These are phyloP conservation scores for Colossoma macropomum DNA, from an alignment of 2,113 vertebrate species.

Conservation along the genomic window DNA sequence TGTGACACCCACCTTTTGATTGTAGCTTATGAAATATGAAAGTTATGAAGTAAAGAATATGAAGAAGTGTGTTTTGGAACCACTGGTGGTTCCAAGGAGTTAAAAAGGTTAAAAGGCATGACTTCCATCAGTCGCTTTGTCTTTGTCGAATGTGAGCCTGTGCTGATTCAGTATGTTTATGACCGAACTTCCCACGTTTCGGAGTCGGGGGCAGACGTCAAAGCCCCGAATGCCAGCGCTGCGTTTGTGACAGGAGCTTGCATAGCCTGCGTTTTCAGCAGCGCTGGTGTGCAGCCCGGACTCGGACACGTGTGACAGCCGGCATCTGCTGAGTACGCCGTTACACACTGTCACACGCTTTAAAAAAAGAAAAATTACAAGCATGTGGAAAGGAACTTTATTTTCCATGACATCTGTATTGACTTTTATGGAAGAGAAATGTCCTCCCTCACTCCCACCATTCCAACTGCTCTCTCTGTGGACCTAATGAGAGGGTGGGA, in stretches of 20 bases:
- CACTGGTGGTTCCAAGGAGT: too few species aligned
- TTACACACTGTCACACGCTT: not conserved
- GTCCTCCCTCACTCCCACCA: not conserved
- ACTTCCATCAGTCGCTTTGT: not conserved
- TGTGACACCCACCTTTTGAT: too few species aligned
- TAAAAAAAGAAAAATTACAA: not conserved
- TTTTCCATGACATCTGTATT: conserved; percentile 21
- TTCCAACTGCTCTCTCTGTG: conserved; percentile 38
- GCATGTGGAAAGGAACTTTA: not conserved
- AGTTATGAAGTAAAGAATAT: too few species aligned
- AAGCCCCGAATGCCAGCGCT: too few species aligned
- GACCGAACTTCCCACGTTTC: too few species aligned
- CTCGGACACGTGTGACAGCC: not conserved
- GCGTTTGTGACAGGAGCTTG: too few species aligned
- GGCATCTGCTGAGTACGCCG: not conserved
- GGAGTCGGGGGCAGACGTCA: too few species aligned
- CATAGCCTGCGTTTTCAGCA: not conserved
- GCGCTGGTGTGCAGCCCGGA: not conserved
- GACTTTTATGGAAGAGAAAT: conserved; percentile 30
- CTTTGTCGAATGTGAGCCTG: not conserved
- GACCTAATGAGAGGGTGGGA: conserved; percentile 22
- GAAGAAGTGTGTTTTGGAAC: too few species aligned
- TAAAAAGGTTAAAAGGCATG: too few species aligned
- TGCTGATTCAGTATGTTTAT: too few species aligned
- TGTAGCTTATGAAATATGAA: too few species aligned